A percentile compares a stretch with the other conserved stretches of the same genome.
phyloP scores from a whole-genome alignment of 2,888 invertebrate species.

The Ganaspis brasiliensis region DNA sequence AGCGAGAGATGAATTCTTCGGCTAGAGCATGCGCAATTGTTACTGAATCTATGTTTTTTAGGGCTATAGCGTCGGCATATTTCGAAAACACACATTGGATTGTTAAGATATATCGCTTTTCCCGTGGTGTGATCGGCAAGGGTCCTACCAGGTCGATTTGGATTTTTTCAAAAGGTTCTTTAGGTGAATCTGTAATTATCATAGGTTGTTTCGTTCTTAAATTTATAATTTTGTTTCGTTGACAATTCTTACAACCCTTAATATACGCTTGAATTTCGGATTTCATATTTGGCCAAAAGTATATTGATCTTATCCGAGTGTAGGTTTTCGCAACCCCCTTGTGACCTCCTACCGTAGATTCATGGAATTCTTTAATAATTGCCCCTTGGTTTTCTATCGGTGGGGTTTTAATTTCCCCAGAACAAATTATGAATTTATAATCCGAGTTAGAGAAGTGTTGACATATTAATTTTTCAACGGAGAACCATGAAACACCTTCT shows the following conservation, averaged over 20 bases:
- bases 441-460: neutral
- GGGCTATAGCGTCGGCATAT: neutral
- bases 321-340: neutral
- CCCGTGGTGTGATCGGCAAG: neutral
- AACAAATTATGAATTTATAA: neutral
- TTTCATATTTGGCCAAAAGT: neutral
- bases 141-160: neutral
- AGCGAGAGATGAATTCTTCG: neutral
- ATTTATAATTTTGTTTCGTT: neutral
- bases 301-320: neutral
- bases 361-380: neutral
- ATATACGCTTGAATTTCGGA: neutral
- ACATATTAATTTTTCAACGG: neutral
- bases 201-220: neutral
- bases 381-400: accelerated
- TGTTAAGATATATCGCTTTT: neutral
- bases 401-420: neutral
- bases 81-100: neutral
- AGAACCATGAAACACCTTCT: neutral
- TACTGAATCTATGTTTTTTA: neutral
- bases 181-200: neutral
- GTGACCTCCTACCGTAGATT: neutral
- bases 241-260: neutral
- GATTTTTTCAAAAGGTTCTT: neutral
- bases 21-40: neutral